These are phyloP conservation scores for Drosophila algonquin DNA, from an alignment of 2,888 invertebrate species.

Conservation along the genomic window DNA sequence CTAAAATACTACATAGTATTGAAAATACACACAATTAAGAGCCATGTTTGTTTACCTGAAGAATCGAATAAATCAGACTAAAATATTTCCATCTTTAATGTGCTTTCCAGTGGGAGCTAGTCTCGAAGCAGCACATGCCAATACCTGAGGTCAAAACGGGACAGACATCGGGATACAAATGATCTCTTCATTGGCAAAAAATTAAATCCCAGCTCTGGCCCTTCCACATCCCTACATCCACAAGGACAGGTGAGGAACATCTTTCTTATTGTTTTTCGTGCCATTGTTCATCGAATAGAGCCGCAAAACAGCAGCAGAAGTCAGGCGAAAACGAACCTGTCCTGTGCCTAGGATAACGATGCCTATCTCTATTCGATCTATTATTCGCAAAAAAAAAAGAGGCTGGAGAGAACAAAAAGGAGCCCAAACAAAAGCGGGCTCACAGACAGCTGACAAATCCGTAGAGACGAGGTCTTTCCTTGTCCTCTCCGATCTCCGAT, in stretches of 20 bases:
- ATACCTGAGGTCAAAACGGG: conserved; percentile 8
- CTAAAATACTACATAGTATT: too few species aligned
- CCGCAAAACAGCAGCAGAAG: conserved; percentile 55
- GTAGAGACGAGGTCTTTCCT: conserved; percentile 42
- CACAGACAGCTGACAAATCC: conserved; percentile 63
- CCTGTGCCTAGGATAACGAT: conserved; percentile 60
- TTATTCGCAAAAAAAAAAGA: conserved; percentile 65
- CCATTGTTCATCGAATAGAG: conserved; percentile 49
- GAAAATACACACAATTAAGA: too few species aligned
- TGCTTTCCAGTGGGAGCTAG: background rate
- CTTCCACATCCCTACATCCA: conserved; percentile 34
- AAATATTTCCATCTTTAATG: background rate
- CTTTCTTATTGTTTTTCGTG: conserved; percentile 34
- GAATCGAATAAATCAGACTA: too few species aligned
- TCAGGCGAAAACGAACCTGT: conserved; percentile 65
- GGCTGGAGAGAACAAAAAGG: conserved; percentile 1
- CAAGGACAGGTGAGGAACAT: conserved; percentile 72
- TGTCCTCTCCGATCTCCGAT: too few species aligned
- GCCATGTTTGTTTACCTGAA: too few species aligned
- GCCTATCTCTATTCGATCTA: conserved; percentile 64
- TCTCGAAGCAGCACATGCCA: conserved; percentile 41
- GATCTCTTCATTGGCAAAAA: conserved; percentile 35
- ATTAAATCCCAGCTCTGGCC: conserved; percentile 18
- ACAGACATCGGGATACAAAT: conserved; percentile 19
- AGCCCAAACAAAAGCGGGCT: conserved; percentile 56